A percentile compares a stretch with the other conserved stretches of the same genome.
Evolutionary conservation across 2,797 vertebrate species (phyloP).

Genomic region (Manis javanica): DNA sequence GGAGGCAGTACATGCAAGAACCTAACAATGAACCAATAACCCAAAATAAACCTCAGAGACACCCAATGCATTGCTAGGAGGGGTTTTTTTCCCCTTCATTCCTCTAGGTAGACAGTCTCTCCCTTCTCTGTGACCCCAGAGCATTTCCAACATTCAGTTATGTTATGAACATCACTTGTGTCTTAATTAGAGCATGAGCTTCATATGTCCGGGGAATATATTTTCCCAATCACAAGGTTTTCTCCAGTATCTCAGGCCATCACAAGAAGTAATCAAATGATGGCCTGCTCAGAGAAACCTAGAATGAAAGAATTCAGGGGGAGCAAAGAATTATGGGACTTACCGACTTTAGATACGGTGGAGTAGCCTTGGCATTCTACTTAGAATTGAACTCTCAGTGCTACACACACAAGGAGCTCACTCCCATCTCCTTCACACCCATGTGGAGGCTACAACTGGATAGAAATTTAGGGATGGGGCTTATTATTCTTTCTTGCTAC

Average conservation of each 20-base stretch:
- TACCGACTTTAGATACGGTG: background rate
- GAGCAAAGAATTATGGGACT: background rate
- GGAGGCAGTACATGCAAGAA: conserved; percentile 3
- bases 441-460: background rate
- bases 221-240: background rate
- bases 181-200: background rate
- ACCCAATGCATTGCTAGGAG: background rate
- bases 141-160: background rate
- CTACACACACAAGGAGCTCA: too few species aligned
- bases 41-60: background rate
- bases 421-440: background rate
- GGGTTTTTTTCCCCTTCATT: background rate
- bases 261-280: background rate
- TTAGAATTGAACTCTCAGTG: background rate
- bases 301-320: background rate
- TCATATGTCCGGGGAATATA: background rate
- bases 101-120: background rate
- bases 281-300: background rate
- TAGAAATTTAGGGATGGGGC: background rate
- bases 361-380: background rate
- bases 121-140: background rate
- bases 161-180: background rate
- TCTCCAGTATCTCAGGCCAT: background rate
- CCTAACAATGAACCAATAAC: background rate
- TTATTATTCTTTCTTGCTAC: background rate